phyloP scores from a whole-genome alignment of 2,797 vertebrate species.

The Silurus aristotelis region DNA sequence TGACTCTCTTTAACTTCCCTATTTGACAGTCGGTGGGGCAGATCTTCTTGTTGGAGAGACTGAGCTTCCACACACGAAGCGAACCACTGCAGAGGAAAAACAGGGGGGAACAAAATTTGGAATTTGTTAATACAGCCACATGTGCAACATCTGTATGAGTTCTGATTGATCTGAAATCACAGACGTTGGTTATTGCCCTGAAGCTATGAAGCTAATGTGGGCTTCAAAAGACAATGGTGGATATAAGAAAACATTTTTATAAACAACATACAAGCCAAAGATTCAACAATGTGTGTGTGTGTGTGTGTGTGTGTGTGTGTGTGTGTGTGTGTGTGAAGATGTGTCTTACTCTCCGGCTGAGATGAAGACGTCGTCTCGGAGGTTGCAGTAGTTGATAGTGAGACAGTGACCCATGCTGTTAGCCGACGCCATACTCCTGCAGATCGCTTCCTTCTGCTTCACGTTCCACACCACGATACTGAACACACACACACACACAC shows the following conservation, averaged over 20 bases:
- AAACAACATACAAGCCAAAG: no score
- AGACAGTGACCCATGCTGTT: conserved; percentile 73
- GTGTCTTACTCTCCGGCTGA: conserved; percentile 84
- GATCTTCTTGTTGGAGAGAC: conserved; percentile 82
- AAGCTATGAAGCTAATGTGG: neutral
- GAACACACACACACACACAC: conserved; percentile 46
- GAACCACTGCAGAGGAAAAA: conserved; percentile 72
- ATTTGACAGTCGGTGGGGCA: conserved; percentile 79
- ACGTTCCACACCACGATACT: conserved; percentile 88
- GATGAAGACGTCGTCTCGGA: conserved; percentile 79
- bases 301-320: no score
- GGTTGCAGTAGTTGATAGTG: conserved; percentile 73
- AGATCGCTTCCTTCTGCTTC: conserved; percentile 79
- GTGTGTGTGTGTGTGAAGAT: neutral
- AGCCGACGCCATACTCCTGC: conserved; percentile 79
- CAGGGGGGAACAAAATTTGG: neutral
- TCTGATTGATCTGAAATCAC: neutral
- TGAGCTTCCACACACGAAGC: conserved; percentile 85
- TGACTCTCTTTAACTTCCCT: conserved; percentile 79
- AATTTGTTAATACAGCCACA: neutral
- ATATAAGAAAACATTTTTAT: no score
- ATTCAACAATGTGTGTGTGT: no score
- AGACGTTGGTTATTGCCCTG: neutral
- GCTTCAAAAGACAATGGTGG: no score
- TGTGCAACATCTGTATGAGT: neutral